Percentiles rank a stretch among this genome's conserved stretches.
phyloP scores from a whole-genome alignment of 2,888 invertebrate genomes.

The Lissocephala sabroskyi region DNA sequence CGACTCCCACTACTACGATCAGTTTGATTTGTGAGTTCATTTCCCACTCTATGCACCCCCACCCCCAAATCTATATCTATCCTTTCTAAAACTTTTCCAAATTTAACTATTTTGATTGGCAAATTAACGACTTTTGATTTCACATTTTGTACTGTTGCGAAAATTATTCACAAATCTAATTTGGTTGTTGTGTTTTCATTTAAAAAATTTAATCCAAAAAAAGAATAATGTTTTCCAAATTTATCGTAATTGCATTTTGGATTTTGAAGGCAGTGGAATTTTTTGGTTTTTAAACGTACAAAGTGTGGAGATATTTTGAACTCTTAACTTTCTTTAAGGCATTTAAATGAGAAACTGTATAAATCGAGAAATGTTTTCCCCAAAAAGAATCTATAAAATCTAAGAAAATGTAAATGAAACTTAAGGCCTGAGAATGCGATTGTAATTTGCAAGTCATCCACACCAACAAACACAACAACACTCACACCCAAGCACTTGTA shows the following conservation, averaged over 20 bases:
- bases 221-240: constrained; percentile 14
- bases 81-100: constrained; percentile 25
- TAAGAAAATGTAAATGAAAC: background rate
- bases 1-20: constrained; percentile 68
- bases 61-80: background rate
- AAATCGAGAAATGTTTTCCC: constrained; percentile 1
- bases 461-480: constrained; percentile 13
- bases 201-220: constrained; percentile 12
- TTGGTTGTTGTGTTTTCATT: constrained; percentile 40
- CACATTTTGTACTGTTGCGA: constrained; percentile 49
- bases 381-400: constrained; percentile 1
- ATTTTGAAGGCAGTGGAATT: constrained; percentile 5
- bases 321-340: constrained; percentile 8
- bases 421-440: constrained; percentile 5
- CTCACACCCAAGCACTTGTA: constrained; percentile 1
- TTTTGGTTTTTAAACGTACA: constrained; percentile 28
- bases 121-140: constrained; percentile 16
- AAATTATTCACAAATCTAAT: constrained; percentile 20
- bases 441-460: constrained; percentile 53
- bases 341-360: constrained; percentile 21
- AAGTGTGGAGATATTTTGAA: constrained; percentile 29
- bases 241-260: constrained; percentile 17
- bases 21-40: constrained; percentile 70
- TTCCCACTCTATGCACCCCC: constrained; percentile 19
- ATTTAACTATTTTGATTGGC: constrained; percentile 12